Evolutionary conservation across 2,888 invertebrate genomes (phyloP).

Genomic region (Cephus sareptanus): DNA sequence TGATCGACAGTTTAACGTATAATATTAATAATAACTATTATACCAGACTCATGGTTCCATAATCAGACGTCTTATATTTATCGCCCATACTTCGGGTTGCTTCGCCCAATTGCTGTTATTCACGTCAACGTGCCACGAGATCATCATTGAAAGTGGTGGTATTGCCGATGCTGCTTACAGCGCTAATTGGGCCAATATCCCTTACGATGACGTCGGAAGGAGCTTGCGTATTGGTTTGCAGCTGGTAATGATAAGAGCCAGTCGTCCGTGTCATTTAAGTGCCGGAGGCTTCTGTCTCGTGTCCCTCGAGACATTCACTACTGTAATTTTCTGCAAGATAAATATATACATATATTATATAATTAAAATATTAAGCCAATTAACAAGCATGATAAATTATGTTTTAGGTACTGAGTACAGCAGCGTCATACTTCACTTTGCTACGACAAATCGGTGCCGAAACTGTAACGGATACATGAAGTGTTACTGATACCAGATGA

Average conservation of each 20-base stretch:
- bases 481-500: no score
- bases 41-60: no score
- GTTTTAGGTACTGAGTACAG: no score
- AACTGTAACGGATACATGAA: no score
- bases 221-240: slow-evolving; percentile 26
- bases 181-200: slow-evolving; percentile 15
- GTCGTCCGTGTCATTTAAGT: slow-evolving; percentile 31
- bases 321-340: slow-evolving; percentile 8
- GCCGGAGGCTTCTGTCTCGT: slow-evolving; percentile 35
- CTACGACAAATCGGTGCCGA: no score
- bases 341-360: no score
- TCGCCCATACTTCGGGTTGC: slow-evolving; percentile 11
- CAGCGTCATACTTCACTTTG: no score
- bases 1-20: no score
- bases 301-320: slow-evolving; percentile 34
- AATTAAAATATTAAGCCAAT: no score
- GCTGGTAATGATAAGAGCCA: slow-evolving; percentile 30
- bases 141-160: slow-evolving; percentile 22
- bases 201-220: slow-evolving; percentile 2
- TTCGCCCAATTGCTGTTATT: slow-evolving; percentile 30
- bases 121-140: slow-evolving; percentile 31
- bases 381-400: no score
- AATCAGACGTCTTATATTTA: no score
- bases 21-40: no score
- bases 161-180: slow-evolving; percentile 22